These are phyloP conservation scores for Lithobius niger DNA, from an alignment of 1,140 invertebrate species.

Conservation along the genomic window DNA sequence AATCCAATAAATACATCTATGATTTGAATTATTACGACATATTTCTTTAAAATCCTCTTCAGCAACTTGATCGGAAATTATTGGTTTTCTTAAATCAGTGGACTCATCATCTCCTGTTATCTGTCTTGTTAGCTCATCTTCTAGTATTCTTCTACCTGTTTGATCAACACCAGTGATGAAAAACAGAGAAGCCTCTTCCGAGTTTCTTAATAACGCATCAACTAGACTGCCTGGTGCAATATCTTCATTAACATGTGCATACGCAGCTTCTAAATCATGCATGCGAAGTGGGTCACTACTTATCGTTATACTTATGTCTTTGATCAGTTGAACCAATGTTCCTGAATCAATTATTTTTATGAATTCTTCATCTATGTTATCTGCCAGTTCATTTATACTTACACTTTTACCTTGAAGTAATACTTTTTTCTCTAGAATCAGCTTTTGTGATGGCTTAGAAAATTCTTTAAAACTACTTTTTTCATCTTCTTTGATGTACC, in stretches of 20 bases:
- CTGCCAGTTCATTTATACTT: background rate
- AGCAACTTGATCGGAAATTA: background rate
- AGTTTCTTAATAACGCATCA: background rate
- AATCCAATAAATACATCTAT: background rate
- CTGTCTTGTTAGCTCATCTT: background rate
- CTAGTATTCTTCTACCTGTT: background rate
- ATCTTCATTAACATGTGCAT: background rate
- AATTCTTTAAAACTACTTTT: background rate
- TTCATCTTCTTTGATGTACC: constrained; percentile 3
- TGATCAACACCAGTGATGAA: background rate
- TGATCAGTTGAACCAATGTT: background rate
- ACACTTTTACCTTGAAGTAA: background rate
- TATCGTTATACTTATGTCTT: background rate
- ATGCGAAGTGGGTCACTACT: background rate
- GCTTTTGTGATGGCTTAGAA: background rate
- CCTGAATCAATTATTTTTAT: background rate
- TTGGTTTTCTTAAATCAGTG: background rate
- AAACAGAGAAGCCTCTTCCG: background rate
- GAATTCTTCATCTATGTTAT: background rate
- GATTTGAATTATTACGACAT: background rate
- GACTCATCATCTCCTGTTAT: background rate
- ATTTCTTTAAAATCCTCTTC: background rate
- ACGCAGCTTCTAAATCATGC: background rate
- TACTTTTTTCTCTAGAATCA: constrained; percentile 1
- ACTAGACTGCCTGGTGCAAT: background rate